Conservation (phyloP, 2,797 vertebrate species). For the Pelobates cultripes region DNA sequence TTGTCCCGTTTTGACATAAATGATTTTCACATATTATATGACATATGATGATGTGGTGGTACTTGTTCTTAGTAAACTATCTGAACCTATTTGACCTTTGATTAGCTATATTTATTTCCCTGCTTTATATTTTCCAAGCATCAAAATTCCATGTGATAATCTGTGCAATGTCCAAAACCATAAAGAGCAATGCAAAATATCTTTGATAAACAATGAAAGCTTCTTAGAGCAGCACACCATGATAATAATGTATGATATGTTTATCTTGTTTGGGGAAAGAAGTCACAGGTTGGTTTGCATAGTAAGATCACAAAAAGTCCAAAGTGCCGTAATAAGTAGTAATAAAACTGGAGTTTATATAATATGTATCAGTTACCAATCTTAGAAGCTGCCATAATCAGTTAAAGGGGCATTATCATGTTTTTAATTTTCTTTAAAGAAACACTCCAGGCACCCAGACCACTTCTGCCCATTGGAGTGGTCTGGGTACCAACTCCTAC, state of each 20-base stretch:
- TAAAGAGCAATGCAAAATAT: conserved; percentile 6
- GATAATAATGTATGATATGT: not conserved
- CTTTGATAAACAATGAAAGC: no score
- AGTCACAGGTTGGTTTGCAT: not conserved
- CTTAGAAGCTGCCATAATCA: no score
- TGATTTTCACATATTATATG: no score
- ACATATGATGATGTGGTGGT: no score
- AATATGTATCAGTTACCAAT: conserved; percentile 9
- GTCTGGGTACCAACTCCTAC: no score
- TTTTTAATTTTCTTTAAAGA: no score
- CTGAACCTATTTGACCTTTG: not conserved
- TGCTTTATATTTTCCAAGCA: not conserved
- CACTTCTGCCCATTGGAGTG: no score
- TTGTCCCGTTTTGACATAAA: no score
- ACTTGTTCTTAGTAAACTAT: not conserved
- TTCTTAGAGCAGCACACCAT: not conserved
- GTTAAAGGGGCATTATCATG: no score
- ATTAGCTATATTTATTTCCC: not conserved
- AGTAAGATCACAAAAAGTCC: conserved; percentile 15
- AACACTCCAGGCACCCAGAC: no score
- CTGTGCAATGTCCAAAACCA: conserved; percentile 12
- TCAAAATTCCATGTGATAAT: not conserved
- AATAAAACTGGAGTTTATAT: conserved; percentile 33
- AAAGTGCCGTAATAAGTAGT: conserved; percentile 34
- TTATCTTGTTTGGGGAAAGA: conserved; percentile 7